Percentiles rank a stretch among this genome's conserved stretches.
These are phyloP conservation scores for Cryptotis parvus DNA, from an alignment of 2,113 vertebrate species.

Conservation along the genomic window DNA sequence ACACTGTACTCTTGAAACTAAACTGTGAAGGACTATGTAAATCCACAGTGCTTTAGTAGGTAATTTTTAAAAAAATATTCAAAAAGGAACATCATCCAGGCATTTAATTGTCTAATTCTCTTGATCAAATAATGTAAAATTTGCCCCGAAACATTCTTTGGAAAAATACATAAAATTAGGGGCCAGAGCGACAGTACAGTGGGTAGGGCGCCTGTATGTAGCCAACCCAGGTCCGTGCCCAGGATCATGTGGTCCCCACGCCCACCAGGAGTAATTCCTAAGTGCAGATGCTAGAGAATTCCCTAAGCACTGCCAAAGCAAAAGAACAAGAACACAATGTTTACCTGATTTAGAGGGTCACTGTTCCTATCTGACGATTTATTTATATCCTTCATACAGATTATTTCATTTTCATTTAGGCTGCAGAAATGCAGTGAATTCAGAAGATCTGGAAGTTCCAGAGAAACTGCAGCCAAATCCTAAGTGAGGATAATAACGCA, in stretches of 20 bases:
- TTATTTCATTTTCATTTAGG: constrained; percentile 94
- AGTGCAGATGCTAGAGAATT: too few relatives aligned
- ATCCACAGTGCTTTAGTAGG: constrained; percentile 24
- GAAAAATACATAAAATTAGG: constrained; percentile 28
- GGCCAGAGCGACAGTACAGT: too few relatives aligned
- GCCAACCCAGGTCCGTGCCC: too few relatives aligned
- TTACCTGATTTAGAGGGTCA: constrained; percentile 84
- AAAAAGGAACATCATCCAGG: not conserved
- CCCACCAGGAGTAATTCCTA: too few relatives aligned
- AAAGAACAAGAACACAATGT: not conserved
- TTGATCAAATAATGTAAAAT: constrained; percentile 52
- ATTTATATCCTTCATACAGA: constrained; percentile 93
- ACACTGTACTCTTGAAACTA: too few relatives aligned
- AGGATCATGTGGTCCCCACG: too few relatives aligned
- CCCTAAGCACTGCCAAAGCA: too few relatives aligned
- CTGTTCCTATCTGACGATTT: constrained; percentile 85
- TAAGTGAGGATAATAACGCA: constrained; percentile 80
- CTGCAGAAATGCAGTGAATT: constrained; percentile 92
- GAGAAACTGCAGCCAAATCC: constrained; percentile 90
- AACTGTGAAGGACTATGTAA: not conserved
- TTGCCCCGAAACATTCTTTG: constrained; percentile 27
- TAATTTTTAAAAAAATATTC: constrained; percentile 2
- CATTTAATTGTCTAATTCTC: constrained; percentile 39
- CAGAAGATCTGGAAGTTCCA: constrained; percentile 93
- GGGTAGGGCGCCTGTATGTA: too few relatives aligned